Evolutionary conservation across 2,113 vertebrate genomes (phyloP).

Genomic region (Neofelis nebulosa): DNA sequence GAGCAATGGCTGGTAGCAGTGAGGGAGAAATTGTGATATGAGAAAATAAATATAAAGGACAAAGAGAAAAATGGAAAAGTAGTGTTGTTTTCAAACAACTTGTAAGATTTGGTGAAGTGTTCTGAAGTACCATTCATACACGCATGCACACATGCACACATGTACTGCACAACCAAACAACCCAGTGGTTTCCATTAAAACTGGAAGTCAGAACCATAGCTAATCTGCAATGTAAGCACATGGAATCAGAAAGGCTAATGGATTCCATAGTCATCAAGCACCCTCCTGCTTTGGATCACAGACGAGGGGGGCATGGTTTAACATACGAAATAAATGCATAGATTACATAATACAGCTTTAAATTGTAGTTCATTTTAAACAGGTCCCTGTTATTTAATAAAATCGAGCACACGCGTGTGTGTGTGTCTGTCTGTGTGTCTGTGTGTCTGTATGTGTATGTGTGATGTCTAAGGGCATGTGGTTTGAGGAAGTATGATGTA

Average conservation of each 20-base stretch:
- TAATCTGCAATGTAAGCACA: constrained; percentile 61
- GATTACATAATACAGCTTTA: constrained; percentile 54
- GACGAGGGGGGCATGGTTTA: constrained; percentile 59
- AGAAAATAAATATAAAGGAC: background rate
- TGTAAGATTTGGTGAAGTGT: constrained; percentile 6
- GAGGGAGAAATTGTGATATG: background rate
- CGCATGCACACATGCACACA: background rate
- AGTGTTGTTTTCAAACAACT: background rate
- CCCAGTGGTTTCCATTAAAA: constrained; percentile 66
- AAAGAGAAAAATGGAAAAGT: background rate
- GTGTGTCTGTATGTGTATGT: background rate
- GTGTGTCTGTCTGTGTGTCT: background rate
- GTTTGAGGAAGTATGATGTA: constrained; percentile 71
- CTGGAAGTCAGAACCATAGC: constrained; percentile 56
- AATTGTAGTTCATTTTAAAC: constrained; percentile 71
- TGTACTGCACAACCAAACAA: background rate
- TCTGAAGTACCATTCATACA: background rate
- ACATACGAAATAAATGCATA: constrained; percentile 36
- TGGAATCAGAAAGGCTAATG: constrained; percentile 65
- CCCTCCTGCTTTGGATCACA: constrained; percentile 65
- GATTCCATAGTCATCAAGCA: constrained; percentile 56
- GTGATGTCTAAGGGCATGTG: background rate
- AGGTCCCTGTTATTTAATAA: constrained; percentile 65
- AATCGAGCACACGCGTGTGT: constrained; percentile 23
- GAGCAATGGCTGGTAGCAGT: too few relatives aligned